phyloP scores from a whole-genome alignment of 2,888 invertebrate genomes.

The Bombylius major region DNA sequence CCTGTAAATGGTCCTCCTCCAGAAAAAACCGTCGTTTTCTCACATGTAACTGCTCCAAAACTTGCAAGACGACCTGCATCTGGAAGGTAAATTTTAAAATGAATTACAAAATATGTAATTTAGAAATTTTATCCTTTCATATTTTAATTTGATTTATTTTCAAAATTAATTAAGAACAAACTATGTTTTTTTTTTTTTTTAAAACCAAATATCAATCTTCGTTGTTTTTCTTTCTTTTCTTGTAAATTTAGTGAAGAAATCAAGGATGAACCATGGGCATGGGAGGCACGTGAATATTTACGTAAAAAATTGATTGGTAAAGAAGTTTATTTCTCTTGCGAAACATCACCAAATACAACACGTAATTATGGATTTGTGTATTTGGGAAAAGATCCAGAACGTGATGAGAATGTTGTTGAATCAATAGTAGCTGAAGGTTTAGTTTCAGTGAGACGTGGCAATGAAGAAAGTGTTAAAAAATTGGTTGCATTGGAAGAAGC shows the following conservation, averaged over 20 bases:
- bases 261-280: conserved; percentile 88
- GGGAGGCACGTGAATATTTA: conserved; percentile 94
- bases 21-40: conserved; percentile 82
- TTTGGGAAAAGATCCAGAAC: conserved; percentile 64
- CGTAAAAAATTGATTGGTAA: conserved; percentile 85
- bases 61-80: conserved; percentile 60
- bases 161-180: too few species aligned
- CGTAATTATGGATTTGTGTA: conserved; percentile 82
- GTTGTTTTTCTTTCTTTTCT: conserved; percentile 13
- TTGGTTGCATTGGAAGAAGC: conserved; percentile 79
- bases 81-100: conserved; percentile 24
- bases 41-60: conserved; percentile 86
- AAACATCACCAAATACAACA: conserved; percentile 70
- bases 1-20: conserved; percentile 78
- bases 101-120: too few species aligned
- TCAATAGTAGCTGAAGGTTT: conserved; percentile 79
- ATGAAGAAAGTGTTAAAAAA: conserved; percentile 51
- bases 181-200: too few species aligned
- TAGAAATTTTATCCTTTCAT: too few species aligned
- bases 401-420: conserved; percentile 82
- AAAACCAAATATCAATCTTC: too few species aligned
- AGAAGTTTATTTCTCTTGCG: conserved; percentile 72
- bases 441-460: conserved; percentile 60
- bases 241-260: conserved; percentile 49
- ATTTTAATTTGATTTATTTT: too few species aligned